Percentiles rank a stretch among this genome's conserved stretches.
Conservation (phyloP, 2,797 vertebrate species). For the Phyllotis vaccarum region DNA sequence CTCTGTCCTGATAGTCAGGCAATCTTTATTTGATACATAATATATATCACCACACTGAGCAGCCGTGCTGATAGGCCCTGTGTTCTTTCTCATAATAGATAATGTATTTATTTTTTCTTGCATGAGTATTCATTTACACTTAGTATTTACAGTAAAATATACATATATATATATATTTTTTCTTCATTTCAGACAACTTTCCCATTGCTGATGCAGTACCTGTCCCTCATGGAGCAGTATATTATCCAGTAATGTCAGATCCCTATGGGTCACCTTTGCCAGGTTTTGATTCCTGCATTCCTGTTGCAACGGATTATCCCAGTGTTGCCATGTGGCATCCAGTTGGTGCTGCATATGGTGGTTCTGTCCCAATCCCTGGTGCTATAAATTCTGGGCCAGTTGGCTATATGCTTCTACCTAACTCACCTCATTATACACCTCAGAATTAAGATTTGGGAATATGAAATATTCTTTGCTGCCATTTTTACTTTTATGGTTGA, state of each 20-base stretch:
- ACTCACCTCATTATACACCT: conserved; percentile 86
- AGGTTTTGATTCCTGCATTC: conserved; percentile 86
- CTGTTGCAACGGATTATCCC: conserved; percentile 88
- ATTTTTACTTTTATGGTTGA: conserved; percentile 61
- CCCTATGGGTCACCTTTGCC: conserved; percentile 87
- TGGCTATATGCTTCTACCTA: conserved; percentile 89
- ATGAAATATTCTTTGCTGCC: conserved; percentile 61
- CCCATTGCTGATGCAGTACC: conserved; percentile 85
- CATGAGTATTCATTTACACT: conserved; percentile 51
- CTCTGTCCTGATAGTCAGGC: no score
- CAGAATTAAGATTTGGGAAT: conserved; percentile 83
- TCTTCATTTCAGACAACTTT: conserved; percentile 85
- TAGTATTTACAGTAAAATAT: background rate
- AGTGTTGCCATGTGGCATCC: conserved; percentile 90
- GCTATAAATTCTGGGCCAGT: conserved; percentile 89
- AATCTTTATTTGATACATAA: no score
- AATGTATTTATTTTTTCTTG: conserved; percentile 42
- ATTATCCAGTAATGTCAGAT: conserved; percentile 91
- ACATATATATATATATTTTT: background rate
- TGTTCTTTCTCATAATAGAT: conserved; percentile 17
- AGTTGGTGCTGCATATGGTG: conserved; percentile 84
- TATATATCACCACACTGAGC: background rate
- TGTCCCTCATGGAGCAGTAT: conserved; percentile 87
- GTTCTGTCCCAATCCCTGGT: conserved; percentile 83
- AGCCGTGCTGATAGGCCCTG: background rate